A percentile compares a stretch with the other conserved stretches of the same genome.
Evolutionary conservation across 2,113 vertebrate genomes (phyloP).

Genomic region (Euleptes europaea): DNA sequence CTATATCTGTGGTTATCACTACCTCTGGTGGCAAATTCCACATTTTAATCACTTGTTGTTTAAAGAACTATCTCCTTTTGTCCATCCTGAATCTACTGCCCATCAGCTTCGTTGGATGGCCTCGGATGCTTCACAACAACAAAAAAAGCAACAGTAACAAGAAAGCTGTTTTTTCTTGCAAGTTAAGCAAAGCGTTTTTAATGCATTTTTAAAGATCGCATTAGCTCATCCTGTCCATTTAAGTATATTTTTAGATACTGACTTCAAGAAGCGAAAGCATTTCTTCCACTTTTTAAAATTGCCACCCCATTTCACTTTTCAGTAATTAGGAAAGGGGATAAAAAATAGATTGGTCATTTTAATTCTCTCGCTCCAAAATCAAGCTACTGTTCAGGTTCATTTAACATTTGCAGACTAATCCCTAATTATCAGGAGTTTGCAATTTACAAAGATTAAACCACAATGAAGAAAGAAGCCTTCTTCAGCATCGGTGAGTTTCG

Average conservation of each 20-base stretch:
- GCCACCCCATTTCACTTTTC: slow-evolving; percentile 39
- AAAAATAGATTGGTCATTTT: neutral
- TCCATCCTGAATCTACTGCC: too few relatives aligned
- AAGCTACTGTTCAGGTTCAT: slow-evolving; percentile 23
- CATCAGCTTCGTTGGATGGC: too few relatives aligned
- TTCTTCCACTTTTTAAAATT: slow-evolving; percentile 39
- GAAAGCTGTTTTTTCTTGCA: neutral
- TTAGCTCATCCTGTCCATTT: slow-evolving; percentile 27
- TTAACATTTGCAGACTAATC: slow-evolving; percentile 22
- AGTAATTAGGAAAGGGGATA: slow-evolving; percentile 36
- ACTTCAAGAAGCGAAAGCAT: slow-evolving; percentile 4
- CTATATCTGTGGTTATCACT: too few relatives aligned
- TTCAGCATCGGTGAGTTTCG: neutral
- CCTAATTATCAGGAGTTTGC: slow-evolving; percentile 11
- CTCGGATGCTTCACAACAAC: too few relatives aligned
- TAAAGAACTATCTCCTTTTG: too few relatives aligned
- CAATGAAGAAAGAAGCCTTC: neutral
- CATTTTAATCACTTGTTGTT: too few relatives aligned
- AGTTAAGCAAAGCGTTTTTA: slow-evolving; percentile 27
- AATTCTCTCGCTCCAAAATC: slow-evolving; percentile 30
- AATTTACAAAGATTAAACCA: slow-evolving; percentile 42
- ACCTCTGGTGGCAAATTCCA: too few relatives aligned
- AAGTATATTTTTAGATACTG: slow-evolving; percentile 24
- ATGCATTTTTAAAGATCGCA: slow-evolving; percentile 16
- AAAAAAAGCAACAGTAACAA: neutral